Base-by-base conservation (phyloP, 2,797 vertebrate genomes). In the Bufotes viridis region DNA sequence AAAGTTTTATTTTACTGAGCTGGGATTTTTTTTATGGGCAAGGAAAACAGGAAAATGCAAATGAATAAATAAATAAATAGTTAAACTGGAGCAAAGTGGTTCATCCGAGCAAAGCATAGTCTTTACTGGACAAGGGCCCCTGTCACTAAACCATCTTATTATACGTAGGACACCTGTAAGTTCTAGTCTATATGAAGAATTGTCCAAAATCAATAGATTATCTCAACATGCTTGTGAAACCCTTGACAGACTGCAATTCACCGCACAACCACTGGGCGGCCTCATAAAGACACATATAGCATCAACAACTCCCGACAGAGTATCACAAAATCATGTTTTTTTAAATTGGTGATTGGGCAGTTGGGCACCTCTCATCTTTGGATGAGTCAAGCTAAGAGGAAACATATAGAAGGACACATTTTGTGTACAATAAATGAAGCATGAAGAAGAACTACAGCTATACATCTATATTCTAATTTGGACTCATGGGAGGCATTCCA, bases 1-100 rank as follows among this genome's bases (percentile, higher is more conserved):
- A 87, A 89, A 87, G 85, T 89, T 89, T 87, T 24, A 79, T 74
- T 84, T 74, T 17, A 42, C 18, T n/a, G 18, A 78, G 60, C 60
- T 61, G 78, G 53, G 63, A 26, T 55, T 42, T 42, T 34, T 42
- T 84, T 79, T 34, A 88, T 65, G 60, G 74, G 22, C 84, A 29
- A 61, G 9, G 42, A 18, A 51, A 78, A 78, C 13, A 51, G 42
- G 11, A 78, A 53, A 78, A 57, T 53, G 60, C 67, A 78, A 78
- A 78, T 78, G 60, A 51, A 22, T n/a, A 78, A 78, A 65, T 67
- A 2, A 2, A 34, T 2, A 78, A 65, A 65, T 55, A 67, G 61
- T 78, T 86, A 78, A 78, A 67, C 13, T 81, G 51, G 75, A 78
- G n/a, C 75, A 78, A 76, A 78, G 22, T 53, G 11, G 12, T n/a